A percentile compares a stretch with the other conserved stretches of the same genome.
These are phyloP conservation scores for Clivina fossor DNA, from an alignment of 2,888 invertebrate genomes.

Conservation along the genomic window DNA sequence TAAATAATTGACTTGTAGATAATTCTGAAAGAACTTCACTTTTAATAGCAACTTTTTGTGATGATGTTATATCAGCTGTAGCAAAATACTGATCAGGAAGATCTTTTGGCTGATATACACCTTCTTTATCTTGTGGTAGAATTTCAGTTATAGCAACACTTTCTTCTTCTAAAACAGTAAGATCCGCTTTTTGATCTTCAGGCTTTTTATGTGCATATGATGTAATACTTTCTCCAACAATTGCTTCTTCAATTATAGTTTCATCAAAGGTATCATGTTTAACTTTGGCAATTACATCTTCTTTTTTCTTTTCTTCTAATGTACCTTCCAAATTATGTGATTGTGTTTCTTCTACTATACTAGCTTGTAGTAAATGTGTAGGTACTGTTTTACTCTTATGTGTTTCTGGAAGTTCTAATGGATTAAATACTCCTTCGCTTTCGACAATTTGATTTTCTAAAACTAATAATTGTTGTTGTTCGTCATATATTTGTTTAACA, in stretches of 20 bases:
- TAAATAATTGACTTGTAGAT: conserved; percentile 44
- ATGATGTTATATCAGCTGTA: conserved; percentile 51
- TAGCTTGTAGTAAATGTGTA: conserved; percentile 57
- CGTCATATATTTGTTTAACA: conserved; percentile 55
- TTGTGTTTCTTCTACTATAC: conserved; percentile 55
- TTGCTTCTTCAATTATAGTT: conserved; percentile 55
- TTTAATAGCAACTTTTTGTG: conserved; percentile 55
- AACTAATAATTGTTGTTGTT: conserved; percentile 64
- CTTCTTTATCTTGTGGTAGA: conserved; percentile 56
- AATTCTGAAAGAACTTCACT: conserved; percentile 55
- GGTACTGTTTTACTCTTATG: conserved; percentile 57
- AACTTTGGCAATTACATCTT: conserved; percentile 53
- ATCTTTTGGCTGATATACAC: conserved; percentile 49
- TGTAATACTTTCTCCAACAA: conserved; percentile 58
- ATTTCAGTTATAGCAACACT: conserved; percentile 57
- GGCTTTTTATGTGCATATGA: conserved; percentile 51
- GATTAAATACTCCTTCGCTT: conserved; percentile 61
- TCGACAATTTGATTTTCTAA: conserved; percentile 66
- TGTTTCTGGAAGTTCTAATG: conserved; percentile 57
- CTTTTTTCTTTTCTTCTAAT: conserved; percentile 46
- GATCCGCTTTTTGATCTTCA: conserved; percentile 51
- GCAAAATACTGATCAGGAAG: conserved; percentile 53
- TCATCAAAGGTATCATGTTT: conserved; percentile 53
- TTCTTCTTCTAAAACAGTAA: conserved; percentile 52
- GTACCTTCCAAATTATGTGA: conserved; percentile 50